A percentile compares a stretch with the other conserved stretches of the same genome.
These are phyloP conservation scores for Marisa cornuarietis DNA, from an alignment of 1,140 invertebrate species.

Conservation along the genomic window DNA sequence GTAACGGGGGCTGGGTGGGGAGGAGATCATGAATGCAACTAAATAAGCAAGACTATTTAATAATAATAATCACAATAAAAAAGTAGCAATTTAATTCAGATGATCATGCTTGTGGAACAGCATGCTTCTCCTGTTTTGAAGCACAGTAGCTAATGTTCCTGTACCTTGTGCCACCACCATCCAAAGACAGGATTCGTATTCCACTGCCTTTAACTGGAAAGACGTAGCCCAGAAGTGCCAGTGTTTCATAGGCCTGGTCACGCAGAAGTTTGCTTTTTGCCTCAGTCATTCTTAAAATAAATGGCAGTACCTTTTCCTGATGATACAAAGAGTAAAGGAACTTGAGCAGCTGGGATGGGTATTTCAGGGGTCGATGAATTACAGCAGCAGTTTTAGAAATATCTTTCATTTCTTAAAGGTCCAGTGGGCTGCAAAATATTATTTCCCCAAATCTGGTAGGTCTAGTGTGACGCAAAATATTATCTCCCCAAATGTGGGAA, in stretches of 20 bases:
- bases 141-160: neutral
- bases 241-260: slow-evolving; percentile 55
- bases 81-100: neutral
- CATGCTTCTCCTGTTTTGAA: too few relatives aligned
- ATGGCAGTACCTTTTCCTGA: slow-evolving; percentile 74
- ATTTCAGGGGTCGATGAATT: neutral
- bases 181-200: slow-evolving; percentile 85
- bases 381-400: too few relatives aligned
- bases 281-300: slow-evolving; percentile 70
- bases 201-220: slow-evolving; percentile 78
- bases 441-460: too few relatives aligned
- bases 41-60: neutral
- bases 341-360: neutral
- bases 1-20: neutral
- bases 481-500: too few relatives aligned
- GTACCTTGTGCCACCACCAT: slow-evolving; percentile 86
- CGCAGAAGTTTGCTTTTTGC: slow-evolving; percentile 33
- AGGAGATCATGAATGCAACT: neutral
- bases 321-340: slow-evolving; percentile 33
- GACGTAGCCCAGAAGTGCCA: slow-evolving; percentile 80
- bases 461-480: too few relatives aligned
- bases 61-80: neutral
- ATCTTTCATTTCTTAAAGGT: too few relatives aligned
- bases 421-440: too few relatives aligned
- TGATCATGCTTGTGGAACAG: slow-evolving; percentile 15